phyloP scores from a whole-genome alignment of 2,888 invertebrate species.

The Neoascia interrupta region DNA sequence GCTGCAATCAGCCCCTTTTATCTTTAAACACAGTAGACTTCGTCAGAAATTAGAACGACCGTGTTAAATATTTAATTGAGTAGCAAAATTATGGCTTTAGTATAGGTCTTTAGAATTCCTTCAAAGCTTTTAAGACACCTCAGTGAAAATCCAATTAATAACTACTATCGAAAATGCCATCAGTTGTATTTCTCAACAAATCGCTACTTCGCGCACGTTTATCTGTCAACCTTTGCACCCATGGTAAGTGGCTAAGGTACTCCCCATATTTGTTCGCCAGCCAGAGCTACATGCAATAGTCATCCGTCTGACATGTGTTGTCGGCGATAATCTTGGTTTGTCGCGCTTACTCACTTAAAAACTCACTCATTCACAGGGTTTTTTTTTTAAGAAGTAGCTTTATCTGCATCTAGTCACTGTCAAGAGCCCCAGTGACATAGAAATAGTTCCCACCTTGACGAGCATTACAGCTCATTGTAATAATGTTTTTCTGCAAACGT shows the following conservation, averaged over 20 bases:
- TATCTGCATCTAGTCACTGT: conserved; percentile 2
- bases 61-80: no score
- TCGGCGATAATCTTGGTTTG: conserved; percentile 28
- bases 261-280: no score
- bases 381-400: no score
- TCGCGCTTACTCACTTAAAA: conserved; percentile 14
- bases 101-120: no score
- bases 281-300: conserved; percentile 17
- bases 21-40: no score
- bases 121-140: conserved; percentile 1
- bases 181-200: background rate
- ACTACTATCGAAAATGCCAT: conserved; percentile 39
- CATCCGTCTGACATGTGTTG: conserved; percentile 33
- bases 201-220: background rate
- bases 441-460: conserved; percentile 32
- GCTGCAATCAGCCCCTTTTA: no score
- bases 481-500: no score
- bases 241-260: conserved; percentile 9
- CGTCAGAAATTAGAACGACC: no score
- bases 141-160: conserved; percentile 51
- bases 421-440: conserved; percentile 40
- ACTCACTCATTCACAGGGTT: conserved; percentile 16
- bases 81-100: no score
- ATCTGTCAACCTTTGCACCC: conserved; percentile 4
- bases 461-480: conserved; percentile 27